Conservation (phyloP, 2,888 invertebrate genomes). For the Nomada lathburiana region DNA sequence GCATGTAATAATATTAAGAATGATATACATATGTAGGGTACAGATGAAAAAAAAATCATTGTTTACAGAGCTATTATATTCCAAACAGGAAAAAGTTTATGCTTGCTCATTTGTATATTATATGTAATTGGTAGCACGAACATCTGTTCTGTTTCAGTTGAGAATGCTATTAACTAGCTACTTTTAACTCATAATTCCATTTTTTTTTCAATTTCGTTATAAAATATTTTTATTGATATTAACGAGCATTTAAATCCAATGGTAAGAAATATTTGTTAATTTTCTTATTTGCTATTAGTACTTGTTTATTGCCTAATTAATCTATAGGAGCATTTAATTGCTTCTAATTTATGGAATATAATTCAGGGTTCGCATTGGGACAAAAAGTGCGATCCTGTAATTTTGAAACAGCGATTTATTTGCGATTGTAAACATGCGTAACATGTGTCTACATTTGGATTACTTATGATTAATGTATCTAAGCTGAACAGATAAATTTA, state of each 20-base stretch:
- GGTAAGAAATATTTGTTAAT: neutral
- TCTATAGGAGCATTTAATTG: conserved; percentile 56
- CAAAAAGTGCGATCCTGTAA: conserved; percentile 34
- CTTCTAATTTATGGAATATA: conserved; percentile 36
- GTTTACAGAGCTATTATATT: conserved; percentile 78
- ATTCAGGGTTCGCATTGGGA: conserved; percentile 20
- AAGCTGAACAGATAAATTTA: conserved; percentile 57
- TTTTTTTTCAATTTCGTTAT: neutral
- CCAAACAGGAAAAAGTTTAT: conserved; percentile 72
- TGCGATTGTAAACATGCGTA: conserved; percentile 58
- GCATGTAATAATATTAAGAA: conserved; percentile 77
- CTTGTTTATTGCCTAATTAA: conserved; percentile 47
- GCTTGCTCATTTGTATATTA: conserved; percentile 71
- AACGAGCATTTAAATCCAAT: neutral
- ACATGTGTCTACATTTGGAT: conserved; percentile 57
- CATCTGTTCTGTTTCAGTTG: conserved; percentile 60
- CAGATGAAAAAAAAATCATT: conserved; percentile 69
- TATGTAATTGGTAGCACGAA: conserved; percentile 64
- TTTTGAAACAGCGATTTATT: conserved; percentile 44
- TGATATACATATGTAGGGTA: conserved; percentile 78
- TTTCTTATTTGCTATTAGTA: neutral
- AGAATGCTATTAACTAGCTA: conserved; percentile 27
- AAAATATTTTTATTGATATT: no score
- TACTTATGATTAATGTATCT: conserved; percentile 57
- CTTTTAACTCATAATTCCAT: conserved; percentile 28